phyloP scores from a whole-genome alignment of 1,140 invertebrate genomes.

The Ceratina australensis region DNA sequence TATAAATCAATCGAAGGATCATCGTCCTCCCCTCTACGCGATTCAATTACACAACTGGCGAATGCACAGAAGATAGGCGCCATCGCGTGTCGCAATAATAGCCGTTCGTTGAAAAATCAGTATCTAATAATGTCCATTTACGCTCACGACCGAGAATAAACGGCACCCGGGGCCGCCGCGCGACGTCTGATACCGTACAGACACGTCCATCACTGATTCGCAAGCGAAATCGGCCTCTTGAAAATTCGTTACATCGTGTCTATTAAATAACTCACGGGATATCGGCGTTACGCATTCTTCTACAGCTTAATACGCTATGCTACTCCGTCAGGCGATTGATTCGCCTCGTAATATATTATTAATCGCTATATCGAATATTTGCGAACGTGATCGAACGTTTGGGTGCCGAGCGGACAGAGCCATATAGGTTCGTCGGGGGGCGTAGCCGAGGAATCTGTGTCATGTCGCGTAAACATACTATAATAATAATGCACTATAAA shows the following conservation, averaged over 20 bases:
- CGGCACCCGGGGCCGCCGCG: too few relatives aligned
- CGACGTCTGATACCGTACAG: too few relatives aligned
- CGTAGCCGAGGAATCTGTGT: constrained; percentile 62
- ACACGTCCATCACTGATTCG: too few relatives aligned
- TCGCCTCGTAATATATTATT: too few relatives aligned
- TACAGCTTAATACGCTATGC: too few relatives aligned
- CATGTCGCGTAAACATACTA: constrained; percentile 70
- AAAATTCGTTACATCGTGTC: too few relatives aligned
- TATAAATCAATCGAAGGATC: too few relatives aligned
- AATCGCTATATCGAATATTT: too few relatives aligned
- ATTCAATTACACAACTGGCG: background rate
- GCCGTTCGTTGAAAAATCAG: constrained; percentile 5
- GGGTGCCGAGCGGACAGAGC: constrained; percentile 18
- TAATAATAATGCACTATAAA: constrained; percentile 72
- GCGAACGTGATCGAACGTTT: constrained; percentile 22
- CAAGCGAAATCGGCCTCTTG: too few relatives aligned
- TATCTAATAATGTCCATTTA: constrained; percentile 11
- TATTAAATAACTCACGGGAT: too few relatives aligned
- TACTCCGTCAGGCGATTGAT: too few relatives aligned
- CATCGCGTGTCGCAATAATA: background rate
- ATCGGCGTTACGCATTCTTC: too few relatives aligned
- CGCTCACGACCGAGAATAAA: constrained; percentile 20
- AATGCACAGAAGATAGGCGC: background rate
- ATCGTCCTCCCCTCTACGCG: background rate
- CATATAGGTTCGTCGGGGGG: constrained; percentile 29